Base-by-base conservation (phyloP, 2,888 invertebrate genomes). In the Balanococcus diminutus region DNA sequence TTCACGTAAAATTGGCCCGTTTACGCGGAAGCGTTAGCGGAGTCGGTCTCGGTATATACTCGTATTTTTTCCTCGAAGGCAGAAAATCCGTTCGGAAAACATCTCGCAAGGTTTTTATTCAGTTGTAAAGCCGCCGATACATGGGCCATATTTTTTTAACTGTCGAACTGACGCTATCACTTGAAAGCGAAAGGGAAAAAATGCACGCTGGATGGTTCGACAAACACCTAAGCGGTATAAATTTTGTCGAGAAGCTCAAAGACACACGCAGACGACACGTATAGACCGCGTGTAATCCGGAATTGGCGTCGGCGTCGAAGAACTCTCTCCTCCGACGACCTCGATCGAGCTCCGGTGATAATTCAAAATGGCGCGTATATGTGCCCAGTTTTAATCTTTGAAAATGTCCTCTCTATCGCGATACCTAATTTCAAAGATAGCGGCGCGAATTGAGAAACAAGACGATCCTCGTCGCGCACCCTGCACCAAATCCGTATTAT, bases 61-160 rank as follows among this genome's bases (percentile, higher is more conserved):
- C 8, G 3, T 36, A n/a, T 36, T 56, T 67, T 67, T 67, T 67
- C 28, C 36, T 32, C n/a, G 32, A 36, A n/a, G 14, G 36, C 19
- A 36, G 75, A 79, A 79, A 79, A 79, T 79, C 75, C 75, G 75
- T 79, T 36, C 19, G 36, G 75, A 79, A 79, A 79, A 79, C 75
- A 79, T 79, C 75, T 79, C 36, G 75, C 32, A 16, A 36, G 8
- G 75, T 79, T 79, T n/a, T 79, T 79, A 79, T 79, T 79, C 36
- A 79, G 75, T 79, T 79, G 75, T 79, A 79, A 79, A 79, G 36
- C 31, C 31, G 75, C 36, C 75, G 75, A 79, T 79, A 79, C 75
- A 79, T 36, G 32, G 75, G 36, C 32, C 32, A 36, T 79, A 79
- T 79, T 79, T 79, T 79, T 79, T 79, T 79, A 79, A 79, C 75